Evolutionary conservation across 37 sponge, comb jelly and placozoan species (phyloP), one percentile per base, ranked within the genome.

Genomic region (Halisarca cf. caerulea): DNA sequence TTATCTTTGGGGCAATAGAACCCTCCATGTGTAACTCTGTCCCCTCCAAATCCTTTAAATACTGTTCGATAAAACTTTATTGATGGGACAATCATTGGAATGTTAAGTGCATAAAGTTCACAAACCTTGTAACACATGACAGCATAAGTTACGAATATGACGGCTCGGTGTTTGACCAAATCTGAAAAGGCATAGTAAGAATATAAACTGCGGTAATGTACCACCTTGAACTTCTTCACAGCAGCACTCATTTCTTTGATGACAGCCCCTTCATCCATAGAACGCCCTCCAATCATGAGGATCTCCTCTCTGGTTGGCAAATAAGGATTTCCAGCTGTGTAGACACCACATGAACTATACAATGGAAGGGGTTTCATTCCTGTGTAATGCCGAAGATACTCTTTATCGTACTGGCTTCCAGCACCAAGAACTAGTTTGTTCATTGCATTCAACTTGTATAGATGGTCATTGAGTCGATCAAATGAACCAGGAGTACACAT

Each of bases 61-160:
- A n/a, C n/a, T n/a, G n/a, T n/a, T n/a, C n/a, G n/a, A n/a, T n/a
- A n/a, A n/a, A n/a, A n/a, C n/a, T n/a, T n/a, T n/a, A n/a, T n/a
- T n/a, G n/a, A n/a, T n/a, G n/a, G n/a, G n/a, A n/a, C n/a, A n/a
- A 83, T 71, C 36, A 83, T 57, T 8, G 84, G 84, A 47, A 83
- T 71, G 17, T n/a, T 3, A 35, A 83, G 35, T 47, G 72, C 27
- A 27, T 83, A 83, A 55, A 69, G 24, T 43, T 83, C 84, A 0
- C 55, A 36, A 17, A 83, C 55, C 58, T 62, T 69, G 55, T 71
- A 83, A 0, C 66, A 82, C 66, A 66, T 43, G 18, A 64, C 82
- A 39, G 84, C 1, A 43, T 83, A 70, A 23, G 84, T 70, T 21
- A 83, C 32, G n/a, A n/a, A n/a, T n/a, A n/a, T n/a, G n/a, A n/a